These are phyloP conservation scores for Stomatorhinus walkeri DNA, from an alignment of 2,797 vertebrate species.

Conservation along the genomic window DNA sequence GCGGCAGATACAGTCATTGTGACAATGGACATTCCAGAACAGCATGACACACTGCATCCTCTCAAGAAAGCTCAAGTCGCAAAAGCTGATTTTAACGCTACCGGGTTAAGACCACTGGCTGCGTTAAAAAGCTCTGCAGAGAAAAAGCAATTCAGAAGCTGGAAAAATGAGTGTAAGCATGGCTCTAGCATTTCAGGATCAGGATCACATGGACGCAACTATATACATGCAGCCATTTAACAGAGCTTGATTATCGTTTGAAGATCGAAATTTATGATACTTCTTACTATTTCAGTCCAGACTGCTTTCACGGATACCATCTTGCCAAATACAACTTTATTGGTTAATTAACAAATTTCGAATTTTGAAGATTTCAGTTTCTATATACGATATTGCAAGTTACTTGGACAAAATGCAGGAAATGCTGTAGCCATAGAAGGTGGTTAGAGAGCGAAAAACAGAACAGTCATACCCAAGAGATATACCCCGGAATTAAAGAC, in stretches of 20 bases:
- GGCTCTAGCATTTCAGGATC: constrained; percentile 46
- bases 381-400: too few species aligned
- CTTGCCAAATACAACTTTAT: neutral
- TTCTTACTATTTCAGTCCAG: neutral
- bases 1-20: constrained; percentile 38
- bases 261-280: neutral
- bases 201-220: neutral
- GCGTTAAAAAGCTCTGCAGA: constrained; percentile 35
- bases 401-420: constrained; percentile 36
- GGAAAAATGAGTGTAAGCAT: constrained; percentile 40
- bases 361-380: neutral
- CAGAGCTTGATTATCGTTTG: neutral
- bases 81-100: constrained; percentile 33
- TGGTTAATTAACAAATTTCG: neutral
- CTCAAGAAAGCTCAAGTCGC: constrained; percentile 46
- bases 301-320: neutral
- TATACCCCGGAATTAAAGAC: constrained; percentile 34
- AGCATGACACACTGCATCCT: constrained; percentile 99
- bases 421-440: constrained; percentile 52
- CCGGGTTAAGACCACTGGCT: constrained; percentile 34
- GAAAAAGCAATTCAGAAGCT: constrained; percentile 25
- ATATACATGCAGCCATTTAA: neutral
- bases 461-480: constrained; percentile 50
- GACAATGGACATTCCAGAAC: constrained; percentile 67
- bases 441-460: constrained; percentile 42